Conservation (phyloP, 2,113 vertebrate genomes). For the Aphelocoma coerulescens region DNA sequence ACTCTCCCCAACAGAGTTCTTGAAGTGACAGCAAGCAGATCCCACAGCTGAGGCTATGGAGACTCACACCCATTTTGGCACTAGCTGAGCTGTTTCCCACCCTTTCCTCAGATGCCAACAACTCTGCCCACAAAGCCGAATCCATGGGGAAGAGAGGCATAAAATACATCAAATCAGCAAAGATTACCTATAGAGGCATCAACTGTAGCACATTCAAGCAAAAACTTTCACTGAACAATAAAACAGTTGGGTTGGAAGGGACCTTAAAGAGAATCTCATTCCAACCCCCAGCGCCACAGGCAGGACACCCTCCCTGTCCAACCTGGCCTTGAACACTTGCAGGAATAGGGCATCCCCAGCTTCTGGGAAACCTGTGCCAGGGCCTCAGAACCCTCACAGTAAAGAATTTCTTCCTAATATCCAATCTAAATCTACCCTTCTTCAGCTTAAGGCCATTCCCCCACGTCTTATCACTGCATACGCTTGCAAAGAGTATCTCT, state of each 20-base stretch:
- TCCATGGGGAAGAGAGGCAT: background rate
- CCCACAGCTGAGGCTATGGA: background rate
- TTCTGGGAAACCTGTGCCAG: background rate
- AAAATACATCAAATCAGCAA: background rate
- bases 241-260: background rate
- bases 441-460: background rate
- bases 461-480: background rate
- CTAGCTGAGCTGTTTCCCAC: background rate
- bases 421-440: background rate
- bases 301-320: background rate
- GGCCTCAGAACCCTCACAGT: background rate
- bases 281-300: background rate
- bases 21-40: background rate
- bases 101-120: background rate
- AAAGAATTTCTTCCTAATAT: background rate
- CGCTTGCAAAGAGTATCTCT: background rate
- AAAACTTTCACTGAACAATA: background rate
- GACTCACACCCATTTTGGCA: background rate
- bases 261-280: background rate
- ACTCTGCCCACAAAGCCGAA: rapidly evolving
- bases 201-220: background rate
- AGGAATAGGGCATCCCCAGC: background rate
- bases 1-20: background rate
- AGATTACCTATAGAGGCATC: background rate
- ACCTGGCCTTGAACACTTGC: background rate